A percentile compares a stretch with the other conserved stretches of the same genome.
Evolutionary conservation across 2,888 invertebrate species (phyloP).

Genomic region (Epistrophella euchroma): DNA sequence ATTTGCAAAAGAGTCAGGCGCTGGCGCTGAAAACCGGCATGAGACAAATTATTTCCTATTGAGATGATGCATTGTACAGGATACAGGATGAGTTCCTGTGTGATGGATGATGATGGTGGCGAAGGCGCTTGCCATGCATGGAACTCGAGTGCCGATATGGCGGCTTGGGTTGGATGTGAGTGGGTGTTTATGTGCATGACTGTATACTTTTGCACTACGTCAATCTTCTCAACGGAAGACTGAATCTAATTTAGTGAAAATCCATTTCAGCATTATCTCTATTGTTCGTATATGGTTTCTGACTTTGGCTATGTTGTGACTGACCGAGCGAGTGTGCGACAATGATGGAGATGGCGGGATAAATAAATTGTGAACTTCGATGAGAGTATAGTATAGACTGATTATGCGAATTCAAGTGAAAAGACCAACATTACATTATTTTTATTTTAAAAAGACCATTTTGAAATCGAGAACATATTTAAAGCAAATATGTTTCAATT

Average conservation of each 20-base stretch:
- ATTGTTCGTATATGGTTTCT: constrained; percentile 45
- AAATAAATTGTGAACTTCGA: constrained; percentile 5
- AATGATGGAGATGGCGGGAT: constrained; percentile 18
- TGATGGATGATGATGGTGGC: constrained; percentile 24
- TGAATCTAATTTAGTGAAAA: constrained; percentile 72
- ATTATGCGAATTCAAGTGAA: neutral
- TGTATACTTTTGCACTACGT: constrained; percentile 37
- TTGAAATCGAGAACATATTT: too few species aligned
- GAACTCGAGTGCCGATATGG: neutral
- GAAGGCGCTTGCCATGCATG: constrained; percentile 23
- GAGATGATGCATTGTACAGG: constrained; percentile 72
- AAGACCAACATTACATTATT: too few species aligned
- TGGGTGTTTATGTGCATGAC: constrained; percentile 2
- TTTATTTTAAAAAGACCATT: too few species aligned
- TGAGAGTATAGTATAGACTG: constrained; percentile 5
- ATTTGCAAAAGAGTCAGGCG: constrained; percentile 24
- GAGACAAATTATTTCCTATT: constrained; percentile 74
- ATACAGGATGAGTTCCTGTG: constrained; percentile 54
- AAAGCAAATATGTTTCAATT: too few species aligned
- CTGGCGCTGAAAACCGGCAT: constrained; percentile 47
- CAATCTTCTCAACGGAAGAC: constrained; percentile 47
- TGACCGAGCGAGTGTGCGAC: constrained; percentile 29
- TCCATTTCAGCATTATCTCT: constrained; percentile 65
- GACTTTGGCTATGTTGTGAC: constrained; percentile 33
- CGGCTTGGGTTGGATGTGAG: neutral